Evolutionary conservation across 2,888 invertebrate species (phyloP), one percentile per base, ranked within the genome.

Genomic region (Mesorhabditis sp.): DNA sequence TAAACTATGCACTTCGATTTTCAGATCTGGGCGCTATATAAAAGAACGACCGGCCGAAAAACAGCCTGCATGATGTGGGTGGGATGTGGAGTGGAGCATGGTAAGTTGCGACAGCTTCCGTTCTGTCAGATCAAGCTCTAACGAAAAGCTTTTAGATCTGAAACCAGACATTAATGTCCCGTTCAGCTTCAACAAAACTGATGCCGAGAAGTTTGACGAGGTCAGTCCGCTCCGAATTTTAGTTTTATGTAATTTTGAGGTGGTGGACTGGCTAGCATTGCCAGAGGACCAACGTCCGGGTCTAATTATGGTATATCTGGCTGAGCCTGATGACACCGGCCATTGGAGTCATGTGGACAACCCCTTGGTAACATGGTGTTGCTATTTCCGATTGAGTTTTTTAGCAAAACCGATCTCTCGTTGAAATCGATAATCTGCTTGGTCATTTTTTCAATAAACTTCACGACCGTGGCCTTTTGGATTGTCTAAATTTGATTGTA

Each of bases 261-360:
- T 77, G 5, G 62, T 76, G 45, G 69, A 79, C 4, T 81, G 81
- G 81, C 65, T 81, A 6, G 70, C 73, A 42, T 62, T 72, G n/a
- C 76, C 81, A 7, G 65, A 42, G 13, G 71, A 69, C 41, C 72
- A 72, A 45, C 70, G 82, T 5, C 83, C 83, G 1, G 75, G 77
- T 15, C 70, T 83, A 4, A 79, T 83, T n/a, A 80, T 79, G 58
- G 83, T 81, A 15, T 83, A 83, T 68, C 74, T 83, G 45, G 81
- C 81, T 67, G 82, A 83, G 67, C 83, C 82, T 15, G 83, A 83
- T 69, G 72, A 70, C 44, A 76, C 80, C 28, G 82, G 81, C 4
- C 83, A 83, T 65, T 81, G 74, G 66, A 76, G 77, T 62, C 75
- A 70, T 15, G 71, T 68, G 7, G 77, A 78, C 50, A 50, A 50